Evolutionary conservation across 2,888 invertebrate genomes (phyloP).

Genomic region (Himalopsyche tibetana): DNA sequence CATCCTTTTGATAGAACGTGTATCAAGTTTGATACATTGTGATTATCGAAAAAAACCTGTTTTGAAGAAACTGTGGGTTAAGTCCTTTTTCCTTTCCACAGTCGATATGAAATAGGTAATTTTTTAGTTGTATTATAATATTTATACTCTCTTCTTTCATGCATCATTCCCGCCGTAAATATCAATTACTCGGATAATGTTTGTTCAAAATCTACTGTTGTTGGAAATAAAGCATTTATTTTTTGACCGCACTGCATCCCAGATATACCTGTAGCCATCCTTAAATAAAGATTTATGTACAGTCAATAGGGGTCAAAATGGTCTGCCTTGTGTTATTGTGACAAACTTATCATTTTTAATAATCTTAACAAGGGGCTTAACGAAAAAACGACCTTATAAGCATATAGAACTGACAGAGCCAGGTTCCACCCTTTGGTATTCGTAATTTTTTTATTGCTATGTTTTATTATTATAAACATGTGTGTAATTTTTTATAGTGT

Average conservation of each 20-base stretch:
- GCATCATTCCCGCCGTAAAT: too few relatives aligned
- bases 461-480: conserved; percentile 57
- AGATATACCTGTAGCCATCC: conserved; percentile 48
- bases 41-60: too few relatives aligned
- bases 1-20: too few relatives aligned
- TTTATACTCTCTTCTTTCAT: too few relatives aligned
- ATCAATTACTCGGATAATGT: too few relatives aligned
- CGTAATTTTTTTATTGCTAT: conserved; percentile 53
- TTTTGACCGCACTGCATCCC: conserved; percentile 13
- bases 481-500: conserved; percentile 40
- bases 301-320: conserved; percentile 65
- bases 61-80: too few relatives aligned
- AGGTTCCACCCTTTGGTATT: conserved; percentile 57
- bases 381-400: conserved; percentile 61
- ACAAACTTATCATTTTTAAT: conserved; percentile 66
- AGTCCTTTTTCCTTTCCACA: too few relatives aligned
- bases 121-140: too few relatives aligned
- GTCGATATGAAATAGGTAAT: too few relatives aligned
- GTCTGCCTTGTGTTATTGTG: conserved; percentile 65
- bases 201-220: not conserved
- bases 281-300: conserved; percentile 61
- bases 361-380: conserved; percentile 66
- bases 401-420: conserved; percentile 52
- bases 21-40: too few relatives aligned
- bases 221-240: not conserved